Conservation (phyloP, 2,888 invertebrate genomes). For the Tenthredo mesomela region DNA sequence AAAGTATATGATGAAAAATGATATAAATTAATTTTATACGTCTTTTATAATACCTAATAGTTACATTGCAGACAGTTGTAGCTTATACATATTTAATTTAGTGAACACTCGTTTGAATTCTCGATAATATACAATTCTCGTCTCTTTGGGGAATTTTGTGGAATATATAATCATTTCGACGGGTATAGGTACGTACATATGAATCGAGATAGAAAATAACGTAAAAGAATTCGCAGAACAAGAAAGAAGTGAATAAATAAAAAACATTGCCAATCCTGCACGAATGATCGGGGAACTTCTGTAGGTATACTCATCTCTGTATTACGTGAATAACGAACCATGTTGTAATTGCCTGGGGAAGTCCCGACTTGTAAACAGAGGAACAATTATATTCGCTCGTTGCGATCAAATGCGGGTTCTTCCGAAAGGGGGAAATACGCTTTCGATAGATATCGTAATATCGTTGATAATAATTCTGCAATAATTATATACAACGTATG, state of each 20-base stretch:
- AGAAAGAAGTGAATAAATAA: background rate
- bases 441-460: background rate
- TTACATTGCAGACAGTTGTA: too few species aligned
- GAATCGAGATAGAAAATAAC: background rate
- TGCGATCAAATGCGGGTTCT: background rate
- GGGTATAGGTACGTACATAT: too few species aligned
- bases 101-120: too few species aligned
- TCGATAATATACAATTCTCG: background rate
- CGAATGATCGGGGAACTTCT: background rate
- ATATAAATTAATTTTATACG: too few species aligned
- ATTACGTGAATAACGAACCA: background rate
- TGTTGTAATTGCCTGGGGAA: background rate
- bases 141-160: background rate
- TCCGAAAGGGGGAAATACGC: constrained; percentile 14
- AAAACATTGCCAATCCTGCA: background rate
- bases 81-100: too few species aligned
- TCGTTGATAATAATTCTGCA: background rate
- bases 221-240: background rate
- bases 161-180: background rate
- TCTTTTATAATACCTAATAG: too few species aligned
- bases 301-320: background rate
- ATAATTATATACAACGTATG: background rate
- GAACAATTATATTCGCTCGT: background rate
- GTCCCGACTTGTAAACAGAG: constrained; percentile 8
- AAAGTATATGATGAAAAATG: background rate